Conservation (phyloP, 2,797 vertebrate genomes). For the Pyrocephalus nanus region DNA sequence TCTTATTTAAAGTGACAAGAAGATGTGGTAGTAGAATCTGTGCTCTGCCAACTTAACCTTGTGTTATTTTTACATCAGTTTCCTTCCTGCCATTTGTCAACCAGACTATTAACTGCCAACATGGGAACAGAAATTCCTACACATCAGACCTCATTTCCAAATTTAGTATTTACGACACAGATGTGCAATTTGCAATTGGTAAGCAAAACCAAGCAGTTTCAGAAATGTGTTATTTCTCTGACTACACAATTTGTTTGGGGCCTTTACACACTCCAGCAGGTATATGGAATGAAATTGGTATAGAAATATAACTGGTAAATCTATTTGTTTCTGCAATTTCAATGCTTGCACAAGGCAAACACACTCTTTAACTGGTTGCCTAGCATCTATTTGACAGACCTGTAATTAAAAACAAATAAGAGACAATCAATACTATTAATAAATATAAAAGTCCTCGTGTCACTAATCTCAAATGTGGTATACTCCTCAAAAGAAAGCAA, state of each 20-base stretch:
- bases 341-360: background rate
- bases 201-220: background rate
- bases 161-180: background rate
- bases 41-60: constrained; percentile 26
- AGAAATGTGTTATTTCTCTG: background rate
- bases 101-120: constrained; percentile 1
- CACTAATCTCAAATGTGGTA: background rate
- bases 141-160: constrained; percentile 13
- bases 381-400: background rate
- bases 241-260: background rate
- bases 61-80: constrained; percentile 40
- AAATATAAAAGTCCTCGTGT: background rate
- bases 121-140: background rate
- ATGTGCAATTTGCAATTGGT: background rate
- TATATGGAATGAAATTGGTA: background rate
- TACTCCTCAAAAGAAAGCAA: background rate
- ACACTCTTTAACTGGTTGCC: background rate
- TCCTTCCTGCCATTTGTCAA: constrained; percentile 45
- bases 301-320: background rate
- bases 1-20: constrained; percentile 33
- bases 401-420: background rate
- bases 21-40: background rate
- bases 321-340: background rate
- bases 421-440: background rate
- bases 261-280: background rate